Evolutionary conservation across 2,888 invertebrate species (phyloP).

Genomic region (Campoletis raptor): DNA sequence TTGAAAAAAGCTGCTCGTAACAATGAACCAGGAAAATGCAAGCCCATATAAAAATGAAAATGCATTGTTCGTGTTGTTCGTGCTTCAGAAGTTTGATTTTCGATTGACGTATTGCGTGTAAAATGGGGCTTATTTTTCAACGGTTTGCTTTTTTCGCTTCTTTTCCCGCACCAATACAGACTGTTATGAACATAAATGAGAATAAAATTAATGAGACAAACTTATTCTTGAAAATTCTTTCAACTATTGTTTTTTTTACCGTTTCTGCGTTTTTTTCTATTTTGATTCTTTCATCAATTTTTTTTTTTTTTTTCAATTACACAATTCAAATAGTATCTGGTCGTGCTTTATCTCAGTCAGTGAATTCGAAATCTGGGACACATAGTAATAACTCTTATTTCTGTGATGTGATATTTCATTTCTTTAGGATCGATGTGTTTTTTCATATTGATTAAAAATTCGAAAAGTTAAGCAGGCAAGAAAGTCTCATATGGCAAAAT

Average conservation of each 20-base stretch:
- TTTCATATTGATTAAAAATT: not conserved
- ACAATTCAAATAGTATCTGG: conserved; percentile 15
- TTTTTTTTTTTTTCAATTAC: not conserved
- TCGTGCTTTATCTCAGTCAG: conserved; percentile 47
- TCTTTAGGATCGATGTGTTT: conserved; percentile 2
- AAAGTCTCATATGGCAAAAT: not conserved
- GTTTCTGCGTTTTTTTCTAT: not conserved
- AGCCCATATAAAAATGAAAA: not conserved
- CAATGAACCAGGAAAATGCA: not conserved
- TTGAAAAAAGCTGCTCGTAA: not conserved
- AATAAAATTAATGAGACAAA: not conserved
- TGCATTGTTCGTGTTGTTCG: not conserved
- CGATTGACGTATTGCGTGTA: not conserved
- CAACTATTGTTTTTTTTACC: not conserved
- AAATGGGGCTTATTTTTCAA: too few species aligned
- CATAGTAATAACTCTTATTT: conserved; percentile 35
- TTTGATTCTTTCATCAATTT: not conserved
- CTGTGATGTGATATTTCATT: not conserved
- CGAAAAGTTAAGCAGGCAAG: not conserved
- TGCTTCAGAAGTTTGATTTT: not conserved
- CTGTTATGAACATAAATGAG: too few species aligned
- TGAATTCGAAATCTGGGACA: conserved; percentile 46
- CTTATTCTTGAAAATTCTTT: not conserved
- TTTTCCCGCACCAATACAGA: too few species aligned
- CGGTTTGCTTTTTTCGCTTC: too few species aligned